A percentile compares a stretch with the other conserved stretches of the same genome.
phyloP scores from a whole-genome alignment of 2,113 vertebrate species.

The Cyprinodon brontotheroides region DNA sequence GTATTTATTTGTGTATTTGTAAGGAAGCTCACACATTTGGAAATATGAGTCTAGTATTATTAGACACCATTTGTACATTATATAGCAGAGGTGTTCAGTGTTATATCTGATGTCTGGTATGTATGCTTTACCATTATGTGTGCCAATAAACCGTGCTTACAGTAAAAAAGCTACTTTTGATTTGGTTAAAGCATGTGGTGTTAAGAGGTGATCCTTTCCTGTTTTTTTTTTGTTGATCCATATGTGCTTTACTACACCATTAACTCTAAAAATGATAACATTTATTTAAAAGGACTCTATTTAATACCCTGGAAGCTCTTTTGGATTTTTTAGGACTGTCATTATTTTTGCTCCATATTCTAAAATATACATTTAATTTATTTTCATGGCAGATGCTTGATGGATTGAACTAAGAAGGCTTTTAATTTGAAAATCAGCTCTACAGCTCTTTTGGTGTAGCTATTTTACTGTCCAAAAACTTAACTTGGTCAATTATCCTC shows the following conservation, averaged over 20 bases:
- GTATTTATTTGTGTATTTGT: slow-evolving; percentile 98
- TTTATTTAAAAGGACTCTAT: neutral
- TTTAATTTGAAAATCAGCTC: neutral
- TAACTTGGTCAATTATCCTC: too few species aligned
- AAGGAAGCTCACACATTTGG: slow-evolving; percentile 87
- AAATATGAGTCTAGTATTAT: slow-evolving; percentile 92
- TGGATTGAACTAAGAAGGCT: neutral
- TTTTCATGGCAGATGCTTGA: neutral
- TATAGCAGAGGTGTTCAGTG: slow-evolving; percentile 93
- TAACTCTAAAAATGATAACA: neutral
- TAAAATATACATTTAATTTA: neutral
- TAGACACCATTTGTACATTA: slow-evolving; percentile 92
- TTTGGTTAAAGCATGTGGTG: slow-evolving; percentile 16
- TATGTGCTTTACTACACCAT: neutral
- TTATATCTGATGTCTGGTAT: slow-evolving; percentile 98
- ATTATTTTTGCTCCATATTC: neutral
- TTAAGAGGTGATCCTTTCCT: neutral
- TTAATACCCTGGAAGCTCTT: neutral
- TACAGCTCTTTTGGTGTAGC: neutral
- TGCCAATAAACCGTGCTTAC: slow-evolving; percentile 99
- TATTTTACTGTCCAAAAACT: neutral
- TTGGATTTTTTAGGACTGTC: too few species aligned
- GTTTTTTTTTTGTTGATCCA: neutral
- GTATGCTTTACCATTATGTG: slow-evolving; percentile 99
- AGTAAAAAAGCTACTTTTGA: slow-evolving; percentile 40